Base-by-base conservation (phyloP, 2,113 vertebrate species). In the Colius striatus region DNA sequence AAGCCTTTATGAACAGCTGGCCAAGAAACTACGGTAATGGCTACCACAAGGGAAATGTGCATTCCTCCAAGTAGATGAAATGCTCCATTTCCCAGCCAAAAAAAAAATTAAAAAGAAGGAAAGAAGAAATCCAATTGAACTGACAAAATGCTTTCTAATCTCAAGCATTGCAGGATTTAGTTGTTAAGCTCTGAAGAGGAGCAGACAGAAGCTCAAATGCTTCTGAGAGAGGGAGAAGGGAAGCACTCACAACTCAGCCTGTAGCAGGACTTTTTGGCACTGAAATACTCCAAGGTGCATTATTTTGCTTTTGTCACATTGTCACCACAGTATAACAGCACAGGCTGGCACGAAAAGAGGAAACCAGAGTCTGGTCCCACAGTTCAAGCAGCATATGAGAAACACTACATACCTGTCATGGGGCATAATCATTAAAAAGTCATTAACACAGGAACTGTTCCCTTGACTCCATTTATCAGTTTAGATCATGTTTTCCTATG, bases 361-460 rank as follows among this genome's bases (percentile, higher is more conserved):
- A 87, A 76, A 38, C 4, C 13, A 60, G 71, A 0, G 0, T 12
- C 23, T 23, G 5, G 9, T 82, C 8, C 16, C 1, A 1, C 14
- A 36, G 4, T 60, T 78, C 2, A 1, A 71, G 32, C 25, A 51
- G 62, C 3, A 1, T 23, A 9, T 50, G 50, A 67, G 22, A 58
- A 14, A 55, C 0, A 1, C 43, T 71, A 11, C 0, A 1, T 10
- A 50, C 30, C 23, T 54, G 15, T 32, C n/a, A 20, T 18, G 22
- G 54, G 23, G 20, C 30, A 77, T 65, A 91, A 70, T 43, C 2
- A 0, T 50, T 58, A 27, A 61, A 73, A 87, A 54, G 4, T 25
- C 51, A 25, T 51, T 50, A 67, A 32, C 4, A 27, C 4, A 60
- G n/a, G 30, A 47, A 66, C 1, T 2, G 51, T 22, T 81, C 30